Base-by-base conservation (phyloP, 2,888 invertebrate genomes). In the Drosophila acutilabella region DNA sequence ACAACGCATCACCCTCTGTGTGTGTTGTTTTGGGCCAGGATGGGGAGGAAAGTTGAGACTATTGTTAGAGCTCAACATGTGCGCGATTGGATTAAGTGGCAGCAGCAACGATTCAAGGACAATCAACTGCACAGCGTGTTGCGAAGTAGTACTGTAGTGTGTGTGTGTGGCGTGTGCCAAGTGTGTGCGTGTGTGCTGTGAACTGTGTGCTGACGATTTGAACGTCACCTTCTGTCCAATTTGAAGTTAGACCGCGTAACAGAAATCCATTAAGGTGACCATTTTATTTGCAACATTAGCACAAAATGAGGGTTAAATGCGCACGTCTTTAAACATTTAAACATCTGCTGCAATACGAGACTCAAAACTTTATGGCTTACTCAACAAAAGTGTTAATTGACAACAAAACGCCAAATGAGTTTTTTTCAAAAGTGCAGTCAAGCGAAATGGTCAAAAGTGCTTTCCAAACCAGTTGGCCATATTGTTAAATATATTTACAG, bases 91-190 rank as follows among this genome's bases (percentile, higher is more conserved):
- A 86, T 89, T 89, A 89, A 90, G 90, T 88, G 88, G 78, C 81
- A 77, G 73, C 71, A 77, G 58, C 77, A 59, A 50, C 72, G 74
- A 81, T 88, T 80, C 80, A 75, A 88, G 88, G 78, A 87, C 91
- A 90, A 91, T 90, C 90, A 89, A 87, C 82, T 78, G 89, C 90
- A 75, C 90, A 91, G 91, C 91, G 83, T 72, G 72, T 64, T 64
- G 52, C 54, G 56, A 38, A 14, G 30, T 30, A 30, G 30, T 30
- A 7, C 8, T 16, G 48, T 47, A 14, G 30, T 14, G 11, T 44
- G 41, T 42, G 42, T 8, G 36, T 45, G 54, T n/a, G 20, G 33
- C 64, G 53, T 45, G 52, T 33, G 57, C 65, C 71, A 70, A 74
- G 51, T 30, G 20, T 50, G 40, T 42, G 52, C 65, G 6, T 30